Base-by-base conservation (phyloP, 2,797 vertebrate species). In the Anisognathus igniventris region DNA sequence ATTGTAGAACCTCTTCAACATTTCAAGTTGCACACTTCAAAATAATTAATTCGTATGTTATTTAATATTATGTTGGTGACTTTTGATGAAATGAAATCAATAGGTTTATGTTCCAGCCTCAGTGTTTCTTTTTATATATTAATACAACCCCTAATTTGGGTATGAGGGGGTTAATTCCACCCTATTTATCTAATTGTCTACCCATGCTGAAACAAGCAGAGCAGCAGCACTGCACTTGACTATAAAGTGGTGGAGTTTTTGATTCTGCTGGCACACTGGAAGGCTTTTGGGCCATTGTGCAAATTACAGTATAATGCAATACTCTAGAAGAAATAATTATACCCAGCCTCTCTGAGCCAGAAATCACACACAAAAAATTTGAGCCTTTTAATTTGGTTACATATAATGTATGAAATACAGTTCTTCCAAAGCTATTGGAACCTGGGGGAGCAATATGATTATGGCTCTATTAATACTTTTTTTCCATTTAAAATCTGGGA, bases 241-340 rank as follows among this genome's bases (percentile, higher is more conserved):
- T 85, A n/a, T 86, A 40, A 80, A 95, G 81, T 78, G 77, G 42
- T 72, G 42, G 77, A 87, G 79, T 51, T 88, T 87, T 94, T 91
- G 61, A 84, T 84, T 88, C 48, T 54, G 78, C 78, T 92, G 81
- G 82, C 78, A 82, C 67, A 78, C 28, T 72, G 61, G 61, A 91
- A 96, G 35, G 88, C 67, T 64, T 95, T 93, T 90, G 83, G 83
- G 56, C 70, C 81, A 58, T 77, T 83, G 83, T 82, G 61, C 57
- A 92, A 96, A 96, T 95, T 94, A 87, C 3, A 92, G 75, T 56
- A 93, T 88, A 96, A 94, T 75, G 45, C 62, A 91, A 79, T 90
- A 68, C 22, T 73, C 82, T 23, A 31, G 45, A 85, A 94, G 72
- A 94, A 94, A 92, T 93, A 96, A 95, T 96, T 94, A 94, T 50